Evolutionary conservation across 2,113 vertebrate species (phyloP), one percentile per base, ranked within the genome.

Genomic region (Cinclus cinclus): DNA sequence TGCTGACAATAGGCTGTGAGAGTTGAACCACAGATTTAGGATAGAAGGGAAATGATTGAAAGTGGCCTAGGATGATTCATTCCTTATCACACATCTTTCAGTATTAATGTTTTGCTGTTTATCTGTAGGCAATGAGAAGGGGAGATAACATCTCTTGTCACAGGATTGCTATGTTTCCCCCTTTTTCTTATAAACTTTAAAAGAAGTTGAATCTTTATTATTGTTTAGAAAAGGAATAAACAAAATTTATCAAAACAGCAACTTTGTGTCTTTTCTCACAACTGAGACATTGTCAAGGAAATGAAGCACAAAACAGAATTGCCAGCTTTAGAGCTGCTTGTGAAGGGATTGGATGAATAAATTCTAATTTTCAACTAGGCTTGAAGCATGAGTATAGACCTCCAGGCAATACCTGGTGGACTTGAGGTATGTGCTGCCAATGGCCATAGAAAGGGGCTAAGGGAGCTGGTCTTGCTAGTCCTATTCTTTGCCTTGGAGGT

Each of bases 141-240:
- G 42, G 30, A 78, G 15, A 73, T 53, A 91, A 15, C 16, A 25
- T n/a, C 74, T 91, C 19, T 82, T 82, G 31, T 50, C n/a, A 62
- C 46, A 58, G 22, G 20, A 89, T 64, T 46, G 5, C 27, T 73
- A 3, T 23, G 5, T 2, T 70, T 91, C 68, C 20, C 11, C 33
- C 15, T 74, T 39, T 68, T 74, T 42, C 39, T 68, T 73, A 60
- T 42, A 80, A 63, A 49, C 9, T 56, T 78, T n/a, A 17, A 20
- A 68, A 82, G 37, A n/a, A 52, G 3, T 30, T 71, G 3, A 56
- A 56, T 81, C 4, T 74, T 20, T 75, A 37, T 74, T 77, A 82
- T 56, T 42, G 4, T 73, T 91, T 78, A 75, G 46, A 62, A 95
- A 65, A 73, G 10, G 9, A 92, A 92, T 81, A 92, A 92, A 74